phyloP scores from a whole-genome alignment of 2,888 invertebrate genomes.

The Dichetophora obliterata region DNA sequence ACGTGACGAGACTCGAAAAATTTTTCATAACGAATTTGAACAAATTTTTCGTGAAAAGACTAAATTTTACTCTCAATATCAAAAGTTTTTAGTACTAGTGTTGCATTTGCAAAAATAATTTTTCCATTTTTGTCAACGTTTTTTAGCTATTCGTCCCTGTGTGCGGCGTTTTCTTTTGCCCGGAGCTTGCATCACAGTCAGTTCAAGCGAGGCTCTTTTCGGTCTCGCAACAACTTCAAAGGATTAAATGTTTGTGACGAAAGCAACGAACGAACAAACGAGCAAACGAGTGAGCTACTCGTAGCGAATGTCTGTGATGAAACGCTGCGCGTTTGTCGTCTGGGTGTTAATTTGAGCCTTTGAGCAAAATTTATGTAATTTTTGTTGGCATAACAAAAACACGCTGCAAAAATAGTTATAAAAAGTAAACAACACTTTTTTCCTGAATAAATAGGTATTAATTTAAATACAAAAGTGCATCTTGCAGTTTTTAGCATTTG shows the following conservation, averaged over 20 bases:
- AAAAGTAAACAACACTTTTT: not conserved
- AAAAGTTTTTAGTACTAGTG: too few relatives aligned
- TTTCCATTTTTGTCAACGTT: too few relatives aligned
- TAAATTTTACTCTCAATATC: too few relatives aligned
- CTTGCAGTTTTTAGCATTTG: too few relatives aligned
- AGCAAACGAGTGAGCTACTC: too few relatives aligned
- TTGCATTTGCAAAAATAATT: too few relatives aligned
- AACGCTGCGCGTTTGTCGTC: slow-evolving; percentile 5
- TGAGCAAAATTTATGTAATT: slow-evolving; percentile 26
- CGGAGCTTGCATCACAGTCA: slow-evolving; percentile 43
- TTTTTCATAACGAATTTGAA: too few relatives aligned
- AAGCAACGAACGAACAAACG: not conserved
- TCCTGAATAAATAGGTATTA: too few relatives aligned
- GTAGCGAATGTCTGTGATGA: not conserved
- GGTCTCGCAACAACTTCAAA: slow-evolving; percentile 3
- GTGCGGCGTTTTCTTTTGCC: not conserved
- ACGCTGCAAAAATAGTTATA: not conserved
- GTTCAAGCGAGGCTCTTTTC: slow-evolving; percentile 6
- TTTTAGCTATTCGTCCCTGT: too few relatives aligned
- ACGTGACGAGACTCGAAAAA: too few relatives aligned
- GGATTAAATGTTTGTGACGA: slow-evolving; percentile 18
- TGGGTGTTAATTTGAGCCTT: slow-evolving; percentile 29
- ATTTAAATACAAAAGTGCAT: too few relatives aligned
- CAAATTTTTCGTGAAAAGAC: too few relatives aligned
- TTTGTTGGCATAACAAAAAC: slow-evolving; percentile 26